phyloP scores from a whole-genome alignment of 1,140 invertebrate genomes.

The Ostrea denselamellosa region DNA sequence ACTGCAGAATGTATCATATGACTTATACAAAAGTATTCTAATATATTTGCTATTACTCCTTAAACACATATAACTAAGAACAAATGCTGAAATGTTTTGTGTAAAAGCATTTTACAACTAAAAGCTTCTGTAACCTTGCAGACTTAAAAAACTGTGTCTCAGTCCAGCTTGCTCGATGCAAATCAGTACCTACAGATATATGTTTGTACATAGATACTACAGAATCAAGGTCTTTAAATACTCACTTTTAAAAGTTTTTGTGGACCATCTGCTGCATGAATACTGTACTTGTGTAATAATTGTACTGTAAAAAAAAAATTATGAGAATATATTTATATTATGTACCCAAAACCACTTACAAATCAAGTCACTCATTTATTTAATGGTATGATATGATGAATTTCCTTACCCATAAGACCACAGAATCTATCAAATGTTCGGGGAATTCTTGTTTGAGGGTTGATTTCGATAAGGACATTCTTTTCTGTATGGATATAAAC shows the following conservation, averaged over 20 bases:
- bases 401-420: conserved; percentile 93
- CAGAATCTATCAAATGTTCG: conserved; percentile 99
- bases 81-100: no score
- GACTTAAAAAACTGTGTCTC: no score
- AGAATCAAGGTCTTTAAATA: neutral
- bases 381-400: no score
- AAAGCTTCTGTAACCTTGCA: no score
- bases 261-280: conserved; percentile 92
- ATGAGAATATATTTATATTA: conserved; percentile 11
- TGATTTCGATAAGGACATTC: conserved; percentile 99
- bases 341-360: neutral
- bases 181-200: no score
- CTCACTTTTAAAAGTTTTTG: conserved; percentile 92
- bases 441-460: conserved; percentile 98
- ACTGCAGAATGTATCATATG: neutral
- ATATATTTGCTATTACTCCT: no score
- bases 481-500: conserved; percentile 97
- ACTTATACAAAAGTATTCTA: no score
- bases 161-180: no score
- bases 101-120: no score
- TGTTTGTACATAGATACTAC: neutral
- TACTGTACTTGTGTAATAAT: conserved; percentile 95
- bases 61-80: no score
- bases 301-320: conserved; percentile 87
- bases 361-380: no score